Evolutionary conservation across 2,113 vertebrate species (phyloP), one percentile per base, ranked within the genome.

Genomic region (Nipponia nippon): DNA sequence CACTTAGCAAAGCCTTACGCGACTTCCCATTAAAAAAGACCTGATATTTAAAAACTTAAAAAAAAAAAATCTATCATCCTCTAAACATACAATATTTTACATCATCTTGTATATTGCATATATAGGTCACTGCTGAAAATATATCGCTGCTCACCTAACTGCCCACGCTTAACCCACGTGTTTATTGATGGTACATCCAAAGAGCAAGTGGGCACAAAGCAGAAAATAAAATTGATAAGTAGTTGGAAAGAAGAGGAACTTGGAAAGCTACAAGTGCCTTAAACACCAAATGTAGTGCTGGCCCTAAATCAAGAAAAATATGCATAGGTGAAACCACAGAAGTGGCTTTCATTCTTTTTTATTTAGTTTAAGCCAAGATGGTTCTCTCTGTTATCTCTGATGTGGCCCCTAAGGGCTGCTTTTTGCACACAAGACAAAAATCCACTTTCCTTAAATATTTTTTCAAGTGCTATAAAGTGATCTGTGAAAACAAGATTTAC

Each of bases 241-340:
- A 73, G 29, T 1, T 61, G 65, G 25, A 88, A 92, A 87, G 46
- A 87, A 49, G 40, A 63, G 52, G 52, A 95, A 76, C 63, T 59
- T 30, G 16, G 47, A 87, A 94, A 89, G 77, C 72, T 66, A 63
- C 50, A 79, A 93, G 29, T 62, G 34, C 61, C 77, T 87, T 87
- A 89, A 77, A 89, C 34, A 84, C 19, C 40, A 72, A 94, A 91
- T 38, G 69, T 10, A 77, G 69, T 22, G 25, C 50, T 91, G 88
- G 88, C 58, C 55, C 21, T n/a, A n/a, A 59, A 73, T 83, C 77
- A 89, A 95, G 73, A 84, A 72, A 89, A 93, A 93, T 59, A 93
- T 3, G 34, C 40, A 72, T 25, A 40, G 78, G 29, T 69, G 53
- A 93, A 81, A 34, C 72, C 77, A 90, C 81, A 87, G 23, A 91